Conservation (phyloP, 1,140 invertebrate genomes). For the Rhizoglyphus robini region DNA sequence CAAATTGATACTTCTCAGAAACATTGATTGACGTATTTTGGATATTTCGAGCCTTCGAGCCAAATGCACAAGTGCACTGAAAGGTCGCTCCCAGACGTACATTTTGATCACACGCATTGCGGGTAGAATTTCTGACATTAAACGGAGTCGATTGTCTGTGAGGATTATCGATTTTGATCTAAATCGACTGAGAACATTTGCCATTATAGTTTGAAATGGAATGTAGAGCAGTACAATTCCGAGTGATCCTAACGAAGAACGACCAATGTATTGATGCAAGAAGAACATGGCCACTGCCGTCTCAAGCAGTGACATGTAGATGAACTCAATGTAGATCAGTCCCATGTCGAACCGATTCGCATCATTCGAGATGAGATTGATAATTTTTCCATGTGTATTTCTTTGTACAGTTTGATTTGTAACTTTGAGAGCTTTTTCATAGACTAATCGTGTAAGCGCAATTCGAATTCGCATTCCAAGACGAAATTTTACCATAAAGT, state of each 20-base stretch:
- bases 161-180: background rate
- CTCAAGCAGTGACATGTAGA: conserved; percentile 47
- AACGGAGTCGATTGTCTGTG: conserved; percentile 15
- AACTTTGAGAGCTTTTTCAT: conserved; percentile 40
- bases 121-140: conserved; percentile 76
- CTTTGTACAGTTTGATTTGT: conserved; percentile 49
- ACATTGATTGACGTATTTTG: conserved; percentile 49
- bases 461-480: conserved; percentile 37
- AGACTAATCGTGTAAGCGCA: conserved; percentile 40
- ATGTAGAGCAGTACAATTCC: conserved; percentile 60
- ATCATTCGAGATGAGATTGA: conserved; percentile 83
- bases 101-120: no score
- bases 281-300: conserved; percentile 46
- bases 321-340: conserved; percentile 39
- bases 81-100: conserved; percentile 69
- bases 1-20: conserved; percentile 51
- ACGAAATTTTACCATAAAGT: conserved; percentile 13
- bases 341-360: conserved; percentile 22
- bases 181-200: conserved; percentile 28
- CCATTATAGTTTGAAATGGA: conserved; percentile 64
- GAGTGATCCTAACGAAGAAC: conserved; percentile 54
- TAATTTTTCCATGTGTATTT: conserved; percentile 69
- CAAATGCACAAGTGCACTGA: conserved; percentile 47
- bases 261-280: conserved; percentile 30
- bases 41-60: conserved; percentile 48